Evolutionary conservation across 2,888 invertebrate species (phyloP), one percentile per base, ranked within the genome.

Genomic region (Cistogaster globosa): DNA sequence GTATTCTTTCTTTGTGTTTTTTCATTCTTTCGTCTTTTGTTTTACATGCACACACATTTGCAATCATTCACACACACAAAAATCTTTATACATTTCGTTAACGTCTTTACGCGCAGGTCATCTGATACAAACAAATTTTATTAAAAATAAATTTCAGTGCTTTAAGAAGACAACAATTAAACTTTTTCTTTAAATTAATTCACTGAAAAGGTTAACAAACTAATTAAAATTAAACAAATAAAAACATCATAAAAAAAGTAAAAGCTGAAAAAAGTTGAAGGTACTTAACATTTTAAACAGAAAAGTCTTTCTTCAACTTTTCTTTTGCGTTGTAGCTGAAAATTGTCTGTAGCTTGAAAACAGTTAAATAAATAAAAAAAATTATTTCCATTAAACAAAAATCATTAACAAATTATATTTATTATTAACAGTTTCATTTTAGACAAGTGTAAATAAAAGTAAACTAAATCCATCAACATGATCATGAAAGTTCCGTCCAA

Each of bases 401-500:
- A 62, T 55, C 14, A 16, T 6, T 48, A 48, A 48, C 1, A 26
- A 26, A 26, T 26, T 26, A 26, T 26, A 26, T 26, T 5, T 48
- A 6, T 67, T 32, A 12, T 45, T 63, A 16, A 18, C 82, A 85
- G 85, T 82, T 78, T 78, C 69, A 36, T 85, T 82, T 65, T n/a
- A 67, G 55, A 12, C 14, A 48, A 12, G 16, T 68, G 32, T 60
- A 6, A 45, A 45, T 55, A 38, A 69, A 8, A 71, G 55, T 32
- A 58, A 69, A 55, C 71, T 75, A 90, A 82, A 86, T 2, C 2
- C 20, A 16, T n/a, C 69, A 78, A 18, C 22, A 92, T 92, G 92
- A 90, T 92, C 87, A 89, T 91, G 88, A 92, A 92, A 89, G 91
- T 91, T 83, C 92, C 92, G 87, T 90, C 91, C 86, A 91, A 88